These are phyloP conservation scores for Poecilia velifera DNA, from an alignment of 2,797 vertebrate genomes.

Conservation along the genomic window DNA sequence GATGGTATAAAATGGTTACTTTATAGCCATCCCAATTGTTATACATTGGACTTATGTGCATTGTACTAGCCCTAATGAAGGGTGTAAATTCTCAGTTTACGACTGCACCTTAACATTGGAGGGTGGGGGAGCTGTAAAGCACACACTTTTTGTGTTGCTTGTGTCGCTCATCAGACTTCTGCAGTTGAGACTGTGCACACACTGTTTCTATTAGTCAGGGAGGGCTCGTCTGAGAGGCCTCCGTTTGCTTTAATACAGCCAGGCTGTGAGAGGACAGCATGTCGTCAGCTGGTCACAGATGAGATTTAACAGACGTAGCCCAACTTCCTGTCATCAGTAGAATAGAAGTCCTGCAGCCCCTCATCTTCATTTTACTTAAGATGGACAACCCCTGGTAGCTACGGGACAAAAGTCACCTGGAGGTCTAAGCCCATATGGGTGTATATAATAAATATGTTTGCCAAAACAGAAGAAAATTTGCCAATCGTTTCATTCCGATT, in stretches of 20 bases:
- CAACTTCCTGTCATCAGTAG: conserved; percentile 74
- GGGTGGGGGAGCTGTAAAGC: conserved; percentile 80
- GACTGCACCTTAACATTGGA: conserved; percentile 80
- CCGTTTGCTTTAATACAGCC: conserved; percentile 66
- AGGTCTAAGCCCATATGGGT: conserved; percentile 27
- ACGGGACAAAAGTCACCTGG: conserved; percentile 40
- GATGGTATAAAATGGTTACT: conserved; percentile 84
- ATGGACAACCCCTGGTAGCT: conserved; percentile 37
- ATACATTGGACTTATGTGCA: conserved; percentile 86
- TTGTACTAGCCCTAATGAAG: conserved; percentile 88
- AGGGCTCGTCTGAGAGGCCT: conserved; percentile 70
- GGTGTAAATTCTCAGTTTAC: conserved; percentile 86
- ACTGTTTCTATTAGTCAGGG: conserved; percentile 84
- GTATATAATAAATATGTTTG: conserved; percentile 10
- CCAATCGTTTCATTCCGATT: neutral
- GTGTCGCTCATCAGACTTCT: conserved; percentile 79
- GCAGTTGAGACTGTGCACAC: conserved; percentile 80
- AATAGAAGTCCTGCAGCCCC: conserved; percentile 60
- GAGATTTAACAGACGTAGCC: conserved; percentile 79
- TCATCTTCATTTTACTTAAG: conserved; percentile 53
- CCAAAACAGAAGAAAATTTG: neutral
- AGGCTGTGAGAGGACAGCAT: conserved; percentile 70
- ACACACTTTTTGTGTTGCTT: conserved; percentile 83
- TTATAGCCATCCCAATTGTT: conserved; percentile 88
- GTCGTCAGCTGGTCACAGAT: conserved; percentile 68